These are phyloP conservation scores for Eueremaeus valkanovi DNA, from an alignment of 2,888 invertebrate genomes.

Conservation along the genomic window DNA sequence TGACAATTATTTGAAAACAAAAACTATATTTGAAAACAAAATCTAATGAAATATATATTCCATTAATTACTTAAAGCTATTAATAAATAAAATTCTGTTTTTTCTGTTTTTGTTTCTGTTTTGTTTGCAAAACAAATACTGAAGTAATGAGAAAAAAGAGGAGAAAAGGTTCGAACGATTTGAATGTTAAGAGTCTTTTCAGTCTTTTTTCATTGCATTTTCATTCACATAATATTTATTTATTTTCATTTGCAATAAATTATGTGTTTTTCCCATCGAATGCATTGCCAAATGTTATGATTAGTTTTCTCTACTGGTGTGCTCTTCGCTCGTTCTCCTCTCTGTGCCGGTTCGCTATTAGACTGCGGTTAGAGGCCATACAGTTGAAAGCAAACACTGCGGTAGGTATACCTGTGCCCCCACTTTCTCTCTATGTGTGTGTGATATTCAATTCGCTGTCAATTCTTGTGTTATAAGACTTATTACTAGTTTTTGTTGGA, in stretches of 20 bases:
- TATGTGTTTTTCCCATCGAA: conserved; percentile 23
- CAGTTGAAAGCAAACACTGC: conserved; percentile 16
- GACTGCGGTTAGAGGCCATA: background rate
- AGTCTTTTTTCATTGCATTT: background rate
- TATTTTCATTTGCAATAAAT: conserved; percentile 37
- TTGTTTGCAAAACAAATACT: too few relatives aligned
- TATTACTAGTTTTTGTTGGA: conserved; percentile 22
- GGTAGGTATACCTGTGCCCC: conserved; percentile 28
- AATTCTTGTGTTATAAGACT: conserved; percentile 26
- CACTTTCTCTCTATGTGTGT: conserved; percentile 8
- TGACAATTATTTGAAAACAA: too few relatives aligned
- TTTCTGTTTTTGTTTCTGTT: too few relatives aligned
- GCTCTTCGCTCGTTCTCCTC: background rate
- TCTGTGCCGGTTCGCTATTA: background rate
- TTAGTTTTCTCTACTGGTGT: conserved; percentile 14
- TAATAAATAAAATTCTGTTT: too few relatives aligned
- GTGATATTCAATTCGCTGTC: conserved; percentile 21
- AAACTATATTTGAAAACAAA: too few relatives aligned
- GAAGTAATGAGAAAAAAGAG: too few relatives aligned
- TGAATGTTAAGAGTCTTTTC: background rate
- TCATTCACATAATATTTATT: conserved; percentile 1
- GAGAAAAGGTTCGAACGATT: background rate
- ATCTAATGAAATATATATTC: too few relatives aligned
- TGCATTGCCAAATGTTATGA: too few relatives aligned
- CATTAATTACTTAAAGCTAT: too few relatives aligned